phyloP scores from a whole-genome alignment of 2,888 invertebrate species.

The Xylota sylvarum region DNA sequence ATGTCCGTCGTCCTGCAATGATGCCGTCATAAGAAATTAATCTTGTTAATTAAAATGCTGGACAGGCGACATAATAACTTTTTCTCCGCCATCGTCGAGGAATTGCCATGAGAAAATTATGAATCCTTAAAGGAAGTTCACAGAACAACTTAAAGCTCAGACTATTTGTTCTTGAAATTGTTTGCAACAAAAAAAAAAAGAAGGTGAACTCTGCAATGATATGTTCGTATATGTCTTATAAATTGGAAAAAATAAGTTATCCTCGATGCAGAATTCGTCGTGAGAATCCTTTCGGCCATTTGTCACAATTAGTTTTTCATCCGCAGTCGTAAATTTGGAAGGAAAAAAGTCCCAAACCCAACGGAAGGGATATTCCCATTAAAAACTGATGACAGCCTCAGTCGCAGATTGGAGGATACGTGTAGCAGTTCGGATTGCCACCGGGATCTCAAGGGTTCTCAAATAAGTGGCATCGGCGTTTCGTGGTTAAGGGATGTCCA shows the following conservation, averaged over 20 bases:
- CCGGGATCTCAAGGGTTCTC: conserved; percentile 17
- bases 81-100: conserved; percentile 19
- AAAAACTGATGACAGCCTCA: conserved; percentile 19
- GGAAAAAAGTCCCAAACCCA: conserved; percentile 15
- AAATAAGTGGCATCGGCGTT: background rate
- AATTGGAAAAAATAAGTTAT: conserved; percentile 10
- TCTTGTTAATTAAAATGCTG: conserved; percentile 76
- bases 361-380: conserved; percentile 40
- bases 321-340: conserved; percentile 9
- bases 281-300: conserved; percentile 29
- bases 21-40: conserved; percentile 75
- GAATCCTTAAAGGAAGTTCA: conserved; percentile 9
- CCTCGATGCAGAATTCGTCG: conserved; percentile 22
- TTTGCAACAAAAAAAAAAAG: background rate
- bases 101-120: conserved; percentile 15
- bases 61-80: conserved; percentile 70
- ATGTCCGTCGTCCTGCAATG: conserved; percentile 57
- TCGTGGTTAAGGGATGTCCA: conserved; percentile 43
- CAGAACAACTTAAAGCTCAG: background rate
- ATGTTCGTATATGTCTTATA: background rate
- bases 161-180: background rate
- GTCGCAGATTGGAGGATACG: background rate
- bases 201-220: background rate
- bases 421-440: background rate
- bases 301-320: conserved; percentile 36